Evolutionary conservation across 2,113 vertebrate genomes (phyloP).

Genomic region (Pelusios castaneus): DNA sequence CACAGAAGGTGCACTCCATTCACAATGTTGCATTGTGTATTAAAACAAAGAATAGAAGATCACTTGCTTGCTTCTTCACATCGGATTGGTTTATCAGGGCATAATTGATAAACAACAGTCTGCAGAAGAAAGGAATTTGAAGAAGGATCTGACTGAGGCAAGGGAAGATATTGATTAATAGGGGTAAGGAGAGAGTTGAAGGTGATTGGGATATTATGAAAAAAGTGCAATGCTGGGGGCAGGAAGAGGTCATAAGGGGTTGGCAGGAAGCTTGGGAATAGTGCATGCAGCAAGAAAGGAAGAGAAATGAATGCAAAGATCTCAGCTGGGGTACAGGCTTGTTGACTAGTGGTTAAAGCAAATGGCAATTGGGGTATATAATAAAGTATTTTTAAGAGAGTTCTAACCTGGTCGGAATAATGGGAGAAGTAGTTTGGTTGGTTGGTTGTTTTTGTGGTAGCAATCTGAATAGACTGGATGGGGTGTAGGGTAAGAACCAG

Average conservation of each 20-base stretch:
- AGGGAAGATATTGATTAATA: background rate
- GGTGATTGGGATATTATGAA: fast-evolving
- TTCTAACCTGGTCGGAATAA: no score
- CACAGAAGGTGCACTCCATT: conserved; percentile 23
- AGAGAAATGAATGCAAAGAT: background rate
- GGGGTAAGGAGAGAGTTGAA: background rate
- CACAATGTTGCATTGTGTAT: background rate
- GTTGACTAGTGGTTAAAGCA: background rate
- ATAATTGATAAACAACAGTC: background rate
- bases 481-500: no score
- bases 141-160: background rate
- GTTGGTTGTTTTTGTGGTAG: background rate
- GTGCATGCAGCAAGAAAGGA: background rate
- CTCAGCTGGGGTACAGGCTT: background rate
- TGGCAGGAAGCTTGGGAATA: background rate
- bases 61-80: background rate
- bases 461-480: background rate
- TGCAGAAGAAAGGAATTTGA: background rate
- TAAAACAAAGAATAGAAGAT: background rate
- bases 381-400: background rate
- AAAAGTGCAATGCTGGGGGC: fast-evolving
- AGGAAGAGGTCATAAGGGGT: background rate
- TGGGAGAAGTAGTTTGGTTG: background rate
- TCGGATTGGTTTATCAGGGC: background rate
- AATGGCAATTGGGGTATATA: background rate